Evolutionary conservation across 2,888 invertebrate genomes (phyloP).

Genomic region (Neelides folsomi): DNA sequence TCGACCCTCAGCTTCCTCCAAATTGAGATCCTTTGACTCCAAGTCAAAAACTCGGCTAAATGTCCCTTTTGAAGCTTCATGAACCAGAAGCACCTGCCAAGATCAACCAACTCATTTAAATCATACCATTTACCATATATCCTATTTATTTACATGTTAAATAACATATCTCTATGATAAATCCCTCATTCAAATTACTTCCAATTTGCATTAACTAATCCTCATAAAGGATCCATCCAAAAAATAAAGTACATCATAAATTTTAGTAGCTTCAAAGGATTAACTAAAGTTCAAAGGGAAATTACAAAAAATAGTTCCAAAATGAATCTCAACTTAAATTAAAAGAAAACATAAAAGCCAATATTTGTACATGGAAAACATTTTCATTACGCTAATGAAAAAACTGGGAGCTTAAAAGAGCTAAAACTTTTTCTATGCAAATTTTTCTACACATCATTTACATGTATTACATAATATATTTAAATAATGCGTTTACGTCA

Average conservation of each 20-base stretch:
- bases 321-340: too few species aligned
- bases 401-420: too few species aligned
- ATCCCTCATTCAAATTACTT: neutral
- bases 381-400: too few species aligned
- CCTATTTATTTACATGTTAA: neutral
- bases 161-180: neutral
- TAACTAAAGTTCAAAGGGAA: too few species aligned
- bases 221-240: too few species aligned
- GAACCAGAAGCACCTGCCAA: conserved; percentile 65
- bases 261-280: too few species aligned
- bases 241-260: too few species aligned
- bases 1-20: conserved; percentile 64
- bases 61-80: conserved; percentile 78
- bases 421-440: too few species aligned
- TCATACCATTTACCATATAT: neutral
- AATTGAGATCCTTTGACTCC: conserved; percentile 74
- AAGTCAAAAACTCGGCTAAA: conserved; percentile 90
- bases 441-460: too few species aligned
- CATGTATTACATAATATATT: neutral
- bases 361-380: too few species aligned
- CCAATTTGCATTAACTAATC: neutral
- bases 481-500: neutral
- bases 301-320: too few species aligned
- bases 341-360: too few species aligned
- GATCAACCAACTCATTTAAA: conserved; percentile 2